Percentiles rank a stretch among this genome's conserved stretches.
These are phyloP conservation scores for Phalacrocorax brasilianus DNA, from an alignment of 2,113 vertebrate species.

Conservation along the genomic window DNA sequence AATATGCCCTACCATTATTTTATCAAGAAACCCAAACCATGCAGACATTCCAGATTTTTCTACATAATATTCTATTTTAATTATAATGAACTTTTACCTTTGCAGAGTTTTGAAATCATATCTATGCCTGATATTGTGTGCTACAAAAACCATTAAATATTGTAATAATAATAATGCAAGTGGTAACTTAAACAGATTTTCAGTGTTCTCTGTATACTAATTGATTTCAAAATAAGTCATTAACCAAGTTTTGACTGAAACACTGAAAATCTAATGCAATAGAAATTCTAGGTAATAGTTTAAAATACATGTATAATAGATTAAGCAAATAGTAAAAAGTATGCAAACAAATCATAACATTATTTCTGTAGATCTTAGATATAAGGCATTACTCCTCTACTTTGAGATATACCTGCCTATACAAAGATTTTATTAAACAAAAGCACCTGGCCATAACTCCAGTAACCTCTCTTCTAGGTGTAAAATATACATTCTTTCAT, in stretches of 20 bases:
- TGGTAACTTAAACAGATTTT: neutral
- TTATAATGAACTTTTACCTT: neutral
- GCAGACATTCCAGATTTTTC: neutral
- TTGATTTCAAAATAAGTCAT: neutral
- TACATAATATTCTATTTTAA: neutral
- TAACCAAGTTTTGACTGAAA: neutral
- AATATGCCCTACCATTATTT: neutral
- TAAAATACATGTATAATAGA: neutral
- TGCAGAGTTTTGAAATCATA: neutral
- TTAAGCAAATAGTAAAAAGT: neutral
- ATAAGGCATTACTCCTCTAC: neutral
- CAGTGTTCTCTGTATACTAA: neutral
- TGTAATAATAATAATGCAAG: neutral
- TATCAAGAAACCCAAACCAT: neutral
- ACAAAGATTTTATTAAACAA: neutral
- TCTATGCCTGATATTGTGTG: neutral
- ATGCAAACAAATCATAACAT: neutral
- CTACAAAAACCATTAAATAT: neutral
- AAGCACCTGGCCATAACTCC: neutral
- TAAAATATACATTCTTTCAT: neutral
- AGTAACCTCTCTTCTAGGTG: neutral
- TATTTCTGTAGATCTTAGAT: neutral
- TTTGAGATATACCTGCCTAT: neutral
- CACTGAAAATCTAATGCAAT: neutral
- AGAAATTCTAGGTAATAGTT: neutral